Base-by-base conservation (phyloP, 2,888 invertebrate species). In the Cantharis lateralis region DNA sequence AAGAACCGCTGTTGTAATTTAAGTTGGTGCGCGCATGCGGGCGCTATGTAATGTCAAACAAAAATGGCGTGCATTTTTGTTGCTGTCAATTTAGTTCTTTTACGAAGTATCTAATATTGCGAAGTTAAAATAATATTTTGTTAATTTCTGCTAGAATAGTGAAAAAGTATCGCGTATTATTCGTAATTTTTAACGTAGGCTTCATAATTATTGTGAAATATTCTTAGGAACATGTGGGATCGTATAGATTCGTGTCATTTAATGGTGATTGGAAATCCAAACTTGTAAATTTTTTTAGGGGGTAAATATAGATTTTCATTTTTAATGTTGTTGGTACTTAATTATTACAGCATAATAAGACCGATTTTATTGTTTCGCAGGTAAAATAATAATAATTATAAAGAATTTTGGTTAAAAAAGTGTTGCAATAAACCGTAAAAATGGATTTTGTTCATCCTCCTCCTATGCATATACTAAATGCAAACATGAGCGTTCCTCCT, bases 381-480 rank as follows among this genome's bases (percentile, higher is more conserved):
- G 48, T 48, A n/a, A n/a, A 48, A n/a, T 48, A 48, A 48, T 48
- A 48, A 48, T n/a, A n/a, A n/a, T 48, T 48, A 48, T n/a, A n/a
- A n/a, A 48, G 48, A 9, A 48, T 5, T n/a, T n/a, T 32, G 7
- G n/a, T n/a, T 48, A n/a, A 9, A n/a, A 48, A 48, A n/a, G 48
- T 48, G 48, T 48, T n/a, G 48, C 0, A 48, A 48, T 48, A n/a
- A 48, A 48, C 7, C n/a, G 10, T 4, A 24, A 69, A 68, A 20
- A 88, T 88, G 87, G 88, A 88, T 70, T 88, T 87, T 77, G 86
- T 86, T 68, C 87, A 87, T 80, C 87, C 87, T 48, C 88, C 90
- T 68, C 90, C 90, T 10, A 89, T 89, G 81, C 84, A 90, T 88
- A 32, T 76, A 28, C 81, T 82, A n/a, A 83, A 82, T n/a, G 81